phyloP scores from a whole-genome alignment of 2,797 vertebrate species.

The Acanthurus leucopareius region DNA sequence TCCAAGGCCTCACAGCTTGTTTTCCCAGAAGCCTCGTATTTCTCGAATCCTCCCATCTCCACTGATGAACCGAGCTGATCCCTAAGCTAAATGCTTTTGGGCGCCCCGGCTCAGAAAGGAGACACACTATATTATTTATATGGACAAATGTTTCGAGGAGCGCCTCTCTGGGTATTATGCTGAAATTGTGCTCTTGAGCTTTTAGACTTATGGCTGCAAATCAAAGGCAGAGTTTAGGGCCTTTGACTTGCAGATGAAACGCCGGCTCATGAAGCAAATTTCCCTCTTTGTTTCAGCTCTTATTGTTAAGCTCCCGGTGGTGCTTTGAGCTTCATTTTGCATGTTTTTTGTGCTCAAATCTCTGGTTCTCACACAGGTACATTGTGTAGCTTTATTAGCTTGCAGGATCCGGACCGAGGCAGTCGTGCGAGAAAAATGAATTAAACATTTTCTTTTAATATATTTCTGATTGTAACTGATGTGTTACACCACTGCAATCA shows the following conservation, averaged over 20 bases:
- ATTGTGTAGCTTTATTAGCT: not conserved
- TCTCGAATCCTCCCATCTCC: constrained; percentile 48
- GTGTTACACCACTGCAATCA: not conserved
- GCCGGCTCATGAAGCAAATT: constrained; percentile 13
- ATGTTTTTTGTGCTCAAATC: not conserved
- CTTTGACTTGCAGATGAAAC: constrained; percentile 48
- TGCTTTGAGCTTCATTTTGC: constrained; percentile 4
- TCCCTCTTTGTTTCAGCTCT: constrained; percentile 14
- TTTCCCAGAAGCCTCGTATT: constrained; percentile 38
- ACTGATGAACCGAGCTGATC: constrained; percentile 54
- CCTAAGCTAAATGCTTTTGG: constrained; percentile 44
- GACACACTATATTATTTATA: constrained; percentile 59
- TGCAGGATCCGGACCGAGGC: constrained; percentile 5
- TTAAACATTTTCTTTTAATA: not conserved
- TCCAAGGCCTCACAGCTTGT: constrained; percentile 21
- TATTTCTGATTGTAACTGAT: not conserved
- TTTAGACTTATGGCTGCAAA: constrained; percentile 24
- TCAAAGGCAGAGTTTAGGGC: constrained; percentile 36
- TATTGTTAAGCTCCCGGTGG: not conserved
- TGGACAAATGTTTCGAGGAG: constrained; percentile 57
- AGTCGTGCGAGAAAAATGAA: not conserved
- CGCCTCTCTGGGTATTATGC: constrained; percentile 46
- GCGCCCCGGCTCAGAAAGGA: constrained; percentile 36
- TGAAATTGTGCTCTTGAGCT: constrained; percentile 43
- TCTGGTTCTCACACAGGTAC: not conserved